These are phyloP conservation scores for Mystacornis crossleyi DNA, from an alignment of 2,113 vertebrate species.

Conservation along the genomic window DNA sequence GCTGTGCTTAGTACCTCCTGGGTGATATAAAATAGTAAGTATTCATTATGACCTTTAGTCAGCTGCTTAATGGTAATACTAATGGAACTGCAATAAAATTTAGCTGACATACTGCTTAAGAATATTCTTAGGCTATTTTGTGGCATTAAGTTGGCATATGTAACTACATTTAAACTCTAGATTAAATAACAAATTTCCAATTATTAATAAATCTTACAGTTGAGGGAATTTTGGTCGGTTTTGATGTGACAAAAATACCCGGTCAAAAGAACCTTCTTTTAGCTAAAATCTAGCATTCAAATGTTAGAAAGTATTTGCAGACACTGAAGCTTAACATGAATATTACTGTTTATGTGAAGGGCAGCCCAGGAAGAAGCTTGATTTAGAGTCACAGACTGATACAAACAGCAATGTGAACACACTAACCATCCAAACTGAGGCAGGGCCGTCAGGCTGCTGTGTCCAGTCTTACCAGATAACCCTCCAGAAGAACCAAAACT, in stretches of 20 bases:
- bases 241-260: background rate
- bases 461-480: background rate
- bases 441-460: background rate
- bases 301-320: background rate
- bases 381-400: background rate
- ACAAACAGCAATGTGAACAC: background rate
- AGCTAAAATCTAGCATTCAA: background rate
- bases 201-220: constrained; percentile 6
- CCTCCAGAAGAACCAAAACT: background rate
- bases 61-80: constrained; percentile 55
- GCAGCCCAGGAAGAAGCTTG: background rate
- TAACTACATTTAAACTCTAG: constrained; percentile 23
- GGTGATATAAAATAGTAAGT: constrained; percentile 61
- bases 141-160: constrained; percentile 37
- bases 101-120: constrained; percentile 37
- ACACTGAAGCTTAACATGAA: background rate
- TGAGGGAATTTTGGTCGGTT: background rate
- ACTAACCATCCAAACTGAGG: background rate
- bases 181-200: constrained; percentile 48
- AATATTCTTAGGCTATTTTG: constrained; percentile 47
- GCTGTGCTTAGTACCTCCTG: constrained; percentile 53
- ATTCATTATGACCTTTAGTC: constrained; percentile 70
- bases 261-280: background rate
- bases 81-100: constrained; percentile 58
- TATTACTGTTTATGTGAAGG: background rate